Evolutionary conservation across 2,113 vertebrate species (phyloP), one percentile per base, ranked within the genome.

Genomic region (Ursus arctos): DNA sequence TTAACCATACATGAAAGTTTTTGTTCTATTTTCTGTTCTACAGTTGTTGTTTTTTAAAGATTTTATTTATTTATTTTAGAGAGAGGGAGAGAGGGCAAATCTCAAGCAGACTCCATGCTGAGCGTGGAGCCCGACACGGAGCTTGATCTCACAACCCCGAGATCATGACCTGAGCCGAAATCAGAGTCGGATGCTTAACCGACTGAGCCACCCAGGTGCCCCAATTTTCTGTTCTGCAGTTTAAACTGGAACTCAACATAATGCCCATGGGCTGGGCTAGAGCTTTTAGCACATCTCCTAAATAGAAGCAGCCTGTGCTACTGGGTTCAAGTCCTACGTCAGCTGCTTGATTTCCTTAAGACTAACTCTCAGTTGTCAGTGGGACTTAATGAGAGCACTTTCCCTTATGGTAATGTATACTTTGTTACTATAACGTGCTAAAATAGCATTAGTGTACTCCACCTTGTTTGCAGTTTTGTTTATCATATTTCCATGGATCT

Each of bases 401-500:
- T 69, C 40, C 6, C 31, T 79, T 67, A 21, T 65, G 22, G 28
- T 28, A 76, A 76, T 13, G n/a, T 49, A 49, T 43, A 24, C 21
- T 87, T 49, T 63, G 36, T 94, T 90, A 74, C 87, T 81, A 43
- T 76, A 80, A 88, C 71, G 18, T 19, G 26, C 83, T 80, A 91
- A 80, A 33, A 49, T 94, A 82, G 11, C 43, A 26, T 96, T 72
- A 49, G 11, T 89, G n/a, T 61, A 36, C 9, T 57, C 47, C 49
- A 89, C 43, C 61, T 71, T 22, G n/a, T 65, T 79, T 81, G 9
- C 67, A 31, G 53, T 8, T 49, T 67, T 91, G 88, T 79, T 43
- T 36, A 76, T 61, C 55, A 2, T 93, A 59, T 55, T 71, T 97
- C 28, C n/a, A 12, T 97, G 86, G 57, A 69, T 94, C 67, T 94